Conservation (phyloP, 2,113 vertebrate species). For the Pseudois nayaur region DNA sequence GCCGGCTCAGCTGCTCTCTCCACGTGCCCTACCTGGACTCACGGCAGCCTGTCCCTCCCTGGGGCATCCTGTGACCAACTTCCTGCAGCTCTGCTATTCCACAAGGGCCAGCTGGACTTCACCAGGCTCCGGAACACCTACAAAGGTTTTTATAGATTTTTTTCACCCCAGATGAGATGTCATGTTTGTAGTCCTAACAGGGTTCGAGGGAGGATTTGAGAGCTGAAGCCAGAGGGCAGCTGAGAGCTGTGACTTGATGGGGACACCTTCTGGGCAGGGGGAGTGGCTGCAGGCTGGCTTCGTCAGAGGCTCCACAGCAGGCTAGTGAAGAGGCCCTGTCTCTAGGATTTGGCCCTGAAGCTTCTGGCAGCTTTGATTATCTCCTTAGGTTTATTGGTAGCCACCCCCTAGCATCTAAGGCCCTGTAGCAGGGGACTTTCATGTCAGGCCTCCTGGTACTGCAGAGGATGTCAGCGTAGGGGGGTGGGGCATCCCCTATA, state of each 20-base stretch:
- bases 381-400: neutral
- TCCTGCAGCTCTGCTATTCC: neutral
- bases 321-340: too few species aligned
- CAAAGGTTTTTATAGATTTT: neutral
- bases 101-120: neutral
- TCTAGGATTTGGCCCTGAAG: too few species aligned
- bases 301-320: neutral
- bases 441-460: neutral
- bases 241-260: neutral
- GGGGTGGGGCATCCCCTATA: neutral
- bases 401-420: neutral
- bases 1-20: neutral
- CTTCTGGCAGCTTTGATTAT: neutral
- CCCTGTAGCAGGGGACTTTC: neutral
- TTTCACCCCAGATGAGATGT: neutral
- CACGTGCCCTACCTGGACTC: rapidly evolving
- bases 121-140: neutral
- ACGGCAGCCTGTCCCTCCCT: neutral
- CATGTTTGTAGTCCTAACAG: neutral
- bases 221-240: neutral
- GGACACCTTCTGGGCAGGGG: rapidly evolving
- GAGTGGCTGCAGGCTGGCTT: neutral
- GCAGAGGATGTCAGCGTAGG: rapidly evolving
- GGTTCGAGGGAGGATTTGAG: neutral
- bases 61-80: neutral